phyloP scores from a whole-genome alignment of 2,113 vertebrate species.

The Lophochroa leadbeateri region DNA sequence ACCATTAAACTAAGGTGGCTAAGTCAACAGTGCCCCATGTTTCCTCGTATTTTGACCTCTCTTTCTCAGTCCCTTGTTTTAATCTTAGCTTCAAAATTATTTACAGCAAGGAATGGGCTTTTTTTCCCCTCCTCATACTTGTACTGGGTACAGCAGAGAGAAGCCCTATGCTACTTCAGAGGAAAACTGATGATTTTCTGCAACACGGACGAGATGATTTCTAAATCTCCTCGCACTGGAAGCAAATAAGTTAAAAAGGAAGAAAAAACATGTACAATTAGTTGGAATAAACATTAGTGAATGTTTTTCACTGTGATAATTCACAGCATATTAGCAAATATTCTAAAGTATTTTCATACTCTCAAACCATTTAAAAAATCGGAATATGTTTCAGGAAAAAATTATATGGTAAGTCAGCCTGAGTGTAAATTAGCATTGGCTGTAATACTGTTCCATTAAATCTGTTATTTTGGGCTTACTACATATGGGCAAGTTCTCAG shows the following conservation, averaged over 20 bases:
- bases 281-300: neutral
- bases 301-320: neutral
- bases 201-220: neutral
- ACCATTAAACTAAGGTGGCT: neutral
- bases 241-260: neutral
- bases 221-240: neutral
- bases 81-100: neutral
- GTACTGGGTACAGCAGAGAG: neutral
- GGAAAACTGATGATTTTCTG: neutral
- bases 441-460: conserved; percentile 23
- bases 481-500: neutral
- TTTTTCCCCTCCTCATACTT: too few species aligned
- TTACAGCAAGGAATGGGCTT: neutral
- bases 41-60: neutral
- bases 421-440: neutral
- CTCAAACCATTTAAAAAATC: neutral
- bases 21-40: neutral
- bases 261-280: neutral
- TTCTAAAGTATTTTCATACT: neutral
- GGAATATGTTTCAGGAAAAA: conserved; percentile 15
- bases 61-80: neutral
- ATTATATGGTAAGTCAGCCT: neutral
- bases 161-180: neutral
- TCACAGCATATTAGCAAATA: conserved; percentile 18
- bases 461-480: neutral